Evolutionary conservation across 2,888 invertebrate genomes (phyloP).

Genomic region (Nomada flava): DNA sequence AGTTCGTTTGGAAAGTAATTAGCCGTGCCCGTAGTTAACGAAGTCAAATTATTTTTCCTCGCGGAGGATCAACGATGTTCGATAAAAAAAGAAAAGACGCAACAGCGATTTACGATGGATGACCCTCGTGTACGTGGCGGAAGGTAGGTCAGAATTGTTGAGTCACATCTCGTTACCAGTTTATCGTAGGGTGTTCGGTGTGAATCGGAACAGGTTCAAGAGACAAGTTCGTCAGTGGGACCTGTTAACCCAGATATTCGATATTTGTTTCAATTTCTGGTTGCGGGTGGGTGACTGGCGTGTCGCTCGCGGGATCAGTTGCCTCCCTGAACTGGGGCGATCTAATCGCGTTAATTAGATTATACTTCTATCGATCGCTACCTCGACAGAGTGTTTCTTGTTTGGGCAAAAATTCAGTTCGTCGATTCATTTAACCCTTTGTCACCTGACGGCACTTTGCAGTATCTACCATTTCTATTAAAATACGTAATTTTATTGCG

Average conservation of each 20-base stretch:
- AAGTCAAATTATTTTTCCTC: not conserved
- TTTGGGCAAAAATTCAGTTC: no score
- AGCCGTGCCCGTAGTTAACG: not conserved
- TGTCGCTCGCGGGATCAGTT: constrained; percentile 44
- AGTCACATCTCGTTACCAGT: constrained; percentile 35
- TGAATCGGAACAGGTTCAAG: constrained; percentile 68
- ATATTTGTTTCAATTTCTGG: constrained; percentile 30
- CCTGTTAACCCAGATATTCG: constrained; percentile 65
- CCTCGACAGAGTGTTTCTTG: not conserved
- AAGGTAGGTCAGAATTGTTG: constrained; percentile 55
- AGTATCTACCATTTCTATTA: no score
- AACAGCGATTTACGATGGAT: constrained; percentile 47
- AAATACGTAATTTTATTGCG: no score
- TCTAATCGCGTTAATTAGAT: constrained; percentile 53
- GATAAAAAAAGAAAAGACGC: constrained; percentile 8
- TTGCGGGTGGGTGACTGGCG: constrained; percentile 14
- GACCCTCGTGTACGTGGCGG: constrained; percentile 24
- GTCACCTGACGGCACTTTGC: no score
- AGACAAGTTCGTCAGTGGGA: constrained; percentile 69
- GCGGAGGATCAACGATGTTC: not conserved
- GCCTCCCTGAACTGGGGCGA: constrained; percentile 51
- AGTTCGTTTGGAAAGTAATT: not conserved
- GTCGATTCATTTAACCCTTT: no score
- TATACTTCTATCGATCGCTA: constrained; percentile 23
- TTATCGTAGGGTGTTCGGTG: constrained; percentile 37